A percentile compares a stretch with the other conserved stretches of the same genome.
phyloP scores from a whole-genome alignment of 2,797 vertebrate species.

The Triplophysa bombifrons region DNA sequence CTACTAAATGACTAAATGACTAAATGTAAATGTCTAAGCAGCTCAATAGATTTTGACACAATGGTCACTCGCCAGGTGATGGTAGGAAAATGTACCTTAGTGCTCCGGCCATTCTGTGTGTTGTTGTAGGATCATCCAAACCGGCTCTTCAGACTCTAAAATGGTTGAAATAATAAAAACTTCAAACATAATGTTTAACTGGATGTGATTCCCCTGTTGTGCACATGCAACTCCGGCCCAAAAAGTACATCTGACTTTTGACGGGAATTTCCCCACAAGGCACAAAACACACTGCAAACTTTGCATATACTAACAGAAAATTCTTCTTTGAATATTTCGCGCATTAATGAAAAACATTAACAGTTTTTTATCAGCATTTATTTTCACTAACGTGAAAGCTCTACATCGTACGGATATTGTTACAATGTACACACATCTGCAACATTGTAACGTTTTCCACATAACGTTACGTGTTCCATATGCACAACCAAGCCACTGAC shows the following conservation, averaged over 20 bases:
- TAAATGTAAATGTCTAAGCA: background rate
- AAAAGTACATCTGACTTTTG: slow-evolving; percentile 45
- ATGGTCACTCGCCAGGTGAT: background rate
- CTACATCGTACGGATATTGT: background rate
- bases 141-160: slow-evolving; percentile 42
- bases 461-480: too few species aligned
- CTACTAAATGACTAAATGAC: too few species aligned
- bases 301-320: background rate
- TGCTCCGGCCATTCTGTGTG: slow-evolving; percentile 70
- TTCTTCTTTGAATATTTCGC: background rate
- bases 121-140: slow-evolving; percentile 43
- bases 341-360: background rate
- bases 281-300: background rate
- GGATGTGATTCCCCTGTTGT: slow-evolving; percentile 53
- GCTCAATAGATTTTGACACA: background rate
- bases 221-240: slow-evolving; percentile 44
- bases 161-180: slow-evolving; percentile 46
- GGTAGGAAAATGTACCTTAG: slow-evolving; percentile 65
- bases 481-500: background rate
- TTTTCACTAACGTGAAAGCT: background rate
- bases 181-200: slow-evolving; percentile 52
- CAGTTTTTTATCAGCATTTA: background rate
- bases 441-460: background rate
- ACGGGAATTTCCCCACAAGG: slow-evolving; percentile 58
- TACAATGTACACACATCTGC: too few species aligned